Evolutionary conservation across 2,113 vertebrate genomes (phyloP), one percentile per base, ranked within the genome.

Genomic region (Myiozetetes cayanensis): DNA sequence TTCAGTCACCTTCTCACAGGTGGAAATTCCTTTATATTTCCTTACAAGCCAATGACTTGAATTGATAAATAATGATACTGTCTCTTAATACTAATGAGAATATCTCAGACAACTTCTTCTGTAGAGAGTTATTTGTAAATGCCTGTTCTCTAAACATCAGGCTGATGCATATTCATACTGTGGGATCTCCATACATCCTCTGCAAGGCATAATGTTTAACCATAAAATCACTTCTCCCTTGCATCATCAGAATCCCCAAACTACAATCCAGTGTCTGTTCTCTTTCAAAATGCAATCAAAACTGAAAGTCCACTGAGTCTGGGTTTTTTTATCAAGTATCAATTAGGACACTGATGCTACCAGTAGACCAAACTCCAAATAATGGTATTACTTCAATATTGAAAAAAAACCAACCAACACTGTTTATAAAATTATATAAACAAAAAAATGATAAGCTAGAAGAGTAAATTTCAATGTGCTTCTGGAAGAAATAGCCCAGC

Each of bases 361-460:
- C 47, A 75, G 62, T 4, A 85, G 23, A 63, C 13, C 21, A 87
- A 80, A 77, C 12, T 10, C 46, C 82, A 6, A 83, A 66, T 85
- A 92, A 43, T 4, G 10, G 1, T 58, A 37, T 33, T 31, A n/a
- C 4, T 87, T 91, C 52, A 81, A 82, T 87, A 71, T 1, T 25
- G 39, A 4, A 13, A 50, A 76, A 75, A 71, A 49, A 3, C 0
- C 9, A 39, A 41, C 3, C 0, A 76, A 59, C 3, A 39, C 2
- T 18, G 1, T 63, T 81, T 21, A 70, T 28, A 53, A 62, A 85
- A 68, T n/a, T 72, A 55, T 87, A 75, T 46, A 62, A 74, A 62
- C 4, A 66, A 50, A 62, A 88, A 21, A 80, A 66, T 27, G 0
- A 50, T 31, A 70, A 22, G 4, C 6, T 19, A 79, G n/a, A 53